These are phyloP conservation scores for Petrolisthes cinctipes DNA, from an alignment of 2,888 invertebrate genomes.

Conservation along the genomic window DNA sequence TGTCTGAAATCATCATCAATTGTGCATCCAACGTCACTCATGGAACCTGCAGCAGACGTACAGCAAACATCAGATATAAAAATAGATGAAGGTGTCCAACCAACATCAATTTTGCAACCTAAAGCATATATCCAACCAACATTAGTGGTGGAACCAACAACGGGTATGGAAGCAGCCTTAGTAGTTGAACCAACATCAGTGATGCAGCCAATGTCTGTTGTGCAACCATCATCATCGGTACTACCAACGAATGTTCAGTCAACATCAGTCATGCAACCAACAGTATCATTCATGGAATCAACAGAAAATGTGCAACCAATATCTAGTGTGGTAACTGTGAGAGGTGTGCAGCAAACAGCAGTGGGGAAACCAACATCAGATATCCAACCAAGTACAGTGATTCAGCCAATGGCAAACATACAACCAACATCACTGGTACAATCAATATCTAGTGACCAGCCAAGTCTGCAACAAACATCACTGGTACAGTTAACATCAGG, in stretches of 20 bases:
- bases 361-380: neutral
- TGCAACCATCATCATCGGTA: no score
- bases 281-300: neutral
- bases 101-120: no score
- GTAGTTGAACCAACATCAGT: no score
- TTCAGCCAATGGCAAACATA: neutral
- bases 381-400: neutral
- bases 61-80: no score
- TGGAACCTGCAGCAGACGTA: no score
- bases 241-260: neutral
- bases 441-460: neutral
- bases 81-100: no score
- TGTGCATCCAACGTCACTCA: no score
- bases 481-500: neutral
- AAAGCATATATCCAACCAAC: no score
- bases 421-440: neutral
- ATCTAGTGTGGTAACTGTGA: neutral
- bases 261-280: neutral
- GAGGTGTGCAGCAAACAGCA: neutral
- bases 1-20: no score
- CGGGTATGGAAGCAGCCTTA: no score
- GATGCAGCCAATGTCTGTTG: no score
- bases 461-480: neutral
- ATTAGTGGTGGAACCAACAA: no score
- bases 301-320: neutral